Percentiles rank a stretch among this genome's conserved stretches.
phyloP scores from a whole-genome alignment of 35 echinoderm and acorn worm species.

The Chiridota heheva region DNA sequence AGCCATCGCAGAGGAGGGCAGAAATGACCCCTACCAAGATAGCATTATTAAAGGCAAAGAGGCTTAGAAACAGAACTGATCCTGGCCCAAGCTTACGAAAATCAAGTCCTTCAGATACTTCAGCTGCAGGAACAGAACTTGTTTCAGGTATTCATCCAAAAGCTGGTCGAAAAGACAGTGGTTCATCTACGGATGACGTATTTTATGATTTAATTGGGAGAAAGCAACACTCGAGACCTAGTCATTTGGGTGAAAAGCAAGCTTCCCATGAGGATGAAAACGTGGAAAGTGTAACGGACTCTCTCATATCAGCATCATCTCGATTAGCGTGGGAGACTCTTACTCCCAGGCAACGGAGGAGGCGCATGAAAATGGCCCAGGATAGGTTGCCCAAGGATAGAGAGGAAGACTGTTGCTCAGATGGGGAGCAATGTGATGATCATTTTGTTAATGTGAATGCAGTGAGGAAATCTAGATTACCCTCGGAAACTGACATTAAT shows the following conservation, averaged over 20 bases:
- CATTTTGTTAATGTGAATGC: neutral
- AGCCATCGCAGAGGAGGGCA: too few relatives aligned
- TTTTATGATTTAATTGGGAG: slow-evolving; percentile 16
- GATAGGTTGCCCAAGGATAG: slow-evolving; percentile 15
- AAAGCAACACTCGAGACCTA: slow-evolving; percentile 52
- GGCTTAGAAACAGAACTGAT: slow-evolving; percentile 71
- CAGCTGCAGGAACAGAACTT: slow-evolving; percentile 19
- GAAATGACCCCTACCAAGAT: slow-evolving; percentile 54
- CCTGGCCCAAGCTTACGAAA: slow-evolving; percentile 53
- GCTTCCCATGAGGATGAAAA: slow-evolving; percentile 51
- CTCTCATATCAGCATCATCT: slow-evolving; percentile 45
- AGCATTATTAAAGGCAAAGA: slow-evolving; percentile 46
- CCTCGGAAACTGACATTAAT: neutral
- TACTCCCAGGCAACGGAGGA: slow-evolving; percentile 74
- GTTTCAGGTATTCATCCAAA: slow-evolving; percentile 6
- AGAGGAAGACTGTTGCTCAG: slow-evolving; percentile 31
- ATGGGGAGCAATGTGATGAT: slow-evolving; percentile 24
- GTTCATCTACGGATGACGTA: slow-evolving; percentile 29
- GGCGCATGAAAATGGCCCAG: slow-evolving; percentile 74
- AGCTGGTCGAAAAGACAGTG: slow-evolving; percentile 28
- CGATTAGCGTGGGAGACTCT: slow-evolving; percentile 83
- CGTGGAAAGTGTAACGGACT: slow-evolving; percentile 49
- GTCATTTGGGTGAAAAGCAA: slow-evolving; percentile 44
- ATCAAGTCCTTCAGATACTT: slow-evolving; percentile 38
- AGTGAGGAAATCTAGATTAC: neutral